A percentile compares a stretch with the other conserved stretches of the same genome.
These are phyloP conservation scores for Lota lota DNA, from an alignment of 2,113 vertebrate species.

Conservation along the genomic window DNA sequence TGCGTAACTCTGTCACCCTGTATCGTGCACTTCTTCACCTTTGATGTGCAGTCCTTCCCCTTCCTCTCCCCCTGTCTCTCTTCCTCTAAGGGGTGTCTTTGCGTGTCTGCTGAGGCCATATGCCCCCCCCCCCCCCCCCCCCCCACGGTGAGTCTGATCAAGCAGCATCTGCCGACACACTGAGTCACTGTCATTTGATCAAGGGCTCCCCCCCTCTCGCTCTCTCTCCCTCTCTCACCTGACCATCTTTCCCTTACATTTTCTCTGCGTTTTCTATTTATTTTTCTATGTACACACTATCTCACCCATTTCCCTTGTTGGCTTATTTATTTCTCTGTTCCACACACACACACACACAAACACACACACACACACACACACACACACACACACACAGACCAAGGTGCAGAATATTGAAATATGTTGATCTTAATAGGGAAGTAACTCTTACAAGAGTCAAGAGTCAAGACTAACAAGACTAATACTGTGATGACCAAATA, in stretches of 20 bases:
- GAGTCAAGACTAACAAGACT: too few relatives aligned
- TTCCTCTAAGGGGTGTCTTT: neutral
- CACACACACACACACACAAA: neutral
- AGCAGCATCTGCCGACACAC: slow-evolving; percentile 40
- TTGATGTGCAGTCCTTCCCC: neutral
- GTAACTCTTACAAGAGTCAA: too few relatives aligned
- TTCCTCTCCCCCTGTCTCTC: neutral
- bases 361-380: neutral
- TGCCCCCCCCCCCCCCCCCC: slow-evolving; percentile 18
- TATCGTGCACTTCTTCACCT: too few relatives aligned
- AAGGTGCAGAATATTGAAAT: neutral
- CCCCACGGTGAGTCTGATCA: slow-evolving; percentile 32
- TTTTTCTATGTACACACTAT: neutral
- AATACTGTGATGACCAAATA: neutral
- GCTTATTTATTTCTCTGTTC: too few relatives aligned
- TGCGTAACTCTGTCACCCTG: too few relatives aligned
- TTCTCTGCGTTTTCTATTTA: neutral
- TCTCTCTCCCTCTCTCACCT: slow-evolving; percentile 12
- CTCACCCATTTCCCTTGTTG: too few relatives aligned
- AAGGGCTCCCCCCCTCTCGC: slow-evolving; percentile 19
- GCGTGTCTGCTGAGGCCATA: slow-evolving; percentile 8
- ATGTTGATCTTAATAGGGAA: neutral
- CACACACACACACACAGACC: neutral
- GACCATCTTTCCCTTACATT: slow-evolving; percentile 5
- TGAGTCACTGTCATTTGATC: slow-evolving; percentile 40